Evolutionary conservation across 2,113 vertebrate species (phyloP).

Genomic region (Ailuropoda melanoleuca): DNA sequence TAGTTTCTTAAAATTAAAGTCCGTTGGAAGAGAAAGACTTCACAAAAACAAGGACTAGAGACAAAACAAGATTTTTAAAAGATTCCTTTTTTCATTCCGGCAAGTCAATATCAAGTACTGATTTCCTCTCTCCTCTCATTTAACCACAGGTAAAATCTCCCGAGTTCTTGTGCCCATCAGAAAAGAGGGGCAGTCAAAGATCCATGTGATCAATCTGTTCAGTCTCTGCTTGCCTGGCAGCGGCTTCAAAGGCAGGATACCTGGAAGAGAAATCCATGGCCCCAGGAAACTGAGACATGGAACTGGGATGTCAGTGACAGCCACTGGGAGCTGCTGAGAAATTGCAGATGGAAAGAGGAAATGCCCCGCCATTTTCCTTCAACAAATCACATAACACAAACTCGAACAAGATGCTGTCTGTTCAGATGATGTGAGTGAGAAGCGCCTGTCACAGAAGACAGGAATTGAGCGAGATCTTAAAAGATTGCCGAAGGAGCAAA

Average conservation of each 20-base stretch:
- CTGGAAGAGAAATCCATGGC: neutral
- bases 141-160: neutral
- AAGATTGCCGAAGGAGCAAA: neutral
- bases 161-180: neutral
- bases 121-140: neutral
- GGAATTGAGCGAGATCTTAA: neutral
- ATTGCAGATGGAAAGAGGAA: neutral
- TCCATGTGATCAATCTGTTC: neutral
- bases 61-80: neutral
- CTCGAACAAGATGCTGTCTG: neutral
- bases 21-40: neutral
- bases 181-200: neutral
- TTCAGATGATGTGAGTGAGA: neutral
- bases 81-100: neutral
- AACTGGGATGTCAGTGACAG: neutral
- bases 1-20: constrained; percentile 31
- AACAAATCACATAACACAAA: neutral
- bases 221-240: neutral
- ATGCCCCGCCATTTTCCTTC: neutral
- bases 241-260: neutral
- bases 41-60: neutral
- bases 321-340: neutral
- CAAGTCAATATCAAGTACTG: neutral
- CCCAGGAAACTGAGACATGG: neutral
- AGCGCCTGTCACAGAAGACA: neutral